Conservation (phyloP, 2,113 vertebrate species). For the Phylloscopus whistleri region DNA sequence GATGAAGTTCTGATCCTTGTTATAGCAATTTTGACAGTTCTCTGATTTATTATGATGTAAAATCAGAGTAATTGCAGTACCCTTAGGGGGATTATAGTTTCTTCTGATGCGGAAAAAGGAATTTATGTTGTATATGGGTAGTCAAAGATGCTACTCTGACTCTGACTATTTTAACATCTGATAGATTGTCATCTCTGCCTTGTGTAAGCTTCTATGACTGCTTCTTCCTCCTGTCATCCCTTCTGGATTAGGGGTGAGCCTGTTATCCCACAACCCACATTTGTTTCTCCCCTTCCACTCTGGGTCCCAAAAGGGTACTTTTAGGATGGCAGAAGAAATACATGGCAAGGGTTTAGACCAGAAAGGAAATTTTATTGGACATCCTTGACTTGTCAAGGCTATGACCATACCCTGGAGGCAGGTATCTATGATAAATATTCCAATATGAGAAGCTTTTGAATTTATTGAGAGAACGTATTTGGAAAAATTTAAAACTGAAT, state of each 20-base stretch:
- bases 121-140: neutral
- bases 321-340: neutral
- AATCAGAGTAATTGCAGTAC: neutral
- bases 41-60: neutral
- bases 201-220: neutral
- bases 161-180: neutral
- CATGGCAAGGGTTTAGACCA: neutral
- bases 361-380: neutral
- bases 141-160: neutral
- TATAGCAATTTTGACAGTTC: neutral
- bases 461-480: neutral
- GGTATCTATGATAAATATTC: neutral
- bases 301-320: neutral
- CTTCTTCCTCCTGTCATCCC: neutral
- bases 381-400: neutral
- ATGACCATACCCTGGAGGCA: neutral
- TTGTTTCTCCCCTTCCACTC: neutral
- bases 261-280: neutral
- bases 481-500: neutral
- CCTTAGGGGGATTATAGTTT: neutral
- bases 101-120: neutral
- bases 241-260: neutral
- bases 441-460: neutral
- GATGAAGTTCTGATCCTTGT: neutral
- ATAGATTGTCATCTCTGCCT: neutral